Percentiles rank a stretch among this genome's conserved stretches.
Conservation (phyloP, 2,888 invertebrate species). For the Drosophila paranaensis region DNA sequence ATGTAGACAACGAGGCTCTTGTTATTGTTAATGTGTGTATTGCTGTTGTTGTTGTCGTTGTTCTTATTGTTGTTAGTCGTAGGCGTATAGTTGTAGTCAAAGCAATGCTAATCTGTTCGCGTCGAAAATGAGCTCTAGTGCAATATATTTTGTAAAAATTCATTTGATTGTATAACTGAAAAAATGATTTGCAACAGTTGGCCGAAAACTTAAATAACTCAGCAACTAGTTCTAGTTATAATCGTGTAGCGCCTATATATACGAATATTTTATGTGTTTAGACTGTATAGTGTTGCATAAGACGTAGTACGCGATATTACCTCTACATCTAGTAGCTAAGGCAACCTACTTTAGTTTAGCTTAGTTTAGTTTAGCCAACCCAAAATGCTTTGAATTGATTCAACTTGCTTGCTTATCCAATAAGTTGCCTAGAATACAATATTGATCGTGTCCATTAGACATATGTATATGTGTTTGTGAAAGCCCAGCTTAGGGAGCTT, state of each 20-base stretch:
- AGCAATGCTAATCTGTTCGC: slow-evolving; percentile 28
- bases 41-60: slow-evolving; percentile 31
- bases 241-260: slow-evolving; percentile 11
- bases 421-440: background rate
- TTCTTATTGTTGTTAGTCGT: slow-evolving; percentile 36
- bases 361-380: slow-evolving; percentile 1
- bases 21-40: slow-evolving; percentile 54
- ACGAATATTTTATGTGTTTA: slow-evolving; percentile 19
- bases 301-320: slow-evolving; percentile 24
- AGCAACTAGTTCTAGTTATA: slow-evolving; percentile 23
- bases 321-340: slow-evolving; percentile 16
- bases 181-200: slow-evolving; percentile 17
- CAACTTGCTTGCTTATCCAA: background rate
- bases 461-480: background rate
- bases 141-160: slow-evolving; percentile 55
- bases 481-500: slow-evolving; percentile 7
- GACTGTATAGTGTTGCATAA: slow-evolving; percentile 27
- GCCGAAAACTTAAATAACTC: slow-evolving; percentile 41
- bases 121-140: slow-evolving; percentile 48
- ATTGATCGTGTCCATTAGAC: slow-evolving; percentile 1
- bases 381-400: slow-evolving; percentile 8
- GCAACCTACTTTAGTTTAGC: background rate
- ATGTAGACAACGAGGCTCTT: slow-evolving; percentile 31
- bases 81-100: slow-evolving; percentile 47
- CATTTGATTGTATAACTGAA: slow-evolving; percentile 4